These are phyloP conservation scores for Omphaloscelis lunosa DNA, from an alignment of 2,888 invertebrate genomes.

Conservation along the genomic window DNA sequence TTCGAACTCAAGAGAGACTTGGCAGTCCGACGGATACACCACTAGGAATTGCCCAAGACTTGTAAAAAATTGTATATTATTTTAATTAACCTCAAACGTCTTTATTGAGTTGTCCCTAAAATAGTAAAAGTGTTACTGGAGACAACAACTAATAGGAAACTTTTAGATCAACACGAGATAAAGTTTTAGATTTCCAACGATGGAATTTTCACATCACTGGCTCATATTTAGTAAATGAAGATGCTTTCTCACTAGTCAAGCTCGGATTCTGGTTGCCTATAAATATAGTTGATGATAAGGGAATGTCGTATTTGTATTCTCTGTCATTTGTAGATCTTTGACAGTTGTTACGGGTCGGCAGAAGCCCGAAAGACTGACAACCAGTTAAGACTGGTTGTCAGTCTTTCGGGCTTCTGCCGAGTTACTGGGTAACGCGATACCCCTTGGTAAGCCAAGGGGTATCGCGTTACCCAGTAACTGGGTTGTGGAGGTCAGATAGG, in stretches of 20 bases:
- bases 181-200: constrained; percentile 34
- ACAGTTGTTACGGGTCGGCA: too few species aligned
- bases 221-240: constrained; percentile 67
- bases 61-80: background rate
- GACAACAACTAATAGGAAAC: background rate
- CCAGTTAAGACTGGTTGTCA: too few species aligned
- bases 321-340: too few species aligned
- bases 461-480: too few species aligned
- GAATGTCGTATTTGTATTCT: background rate
- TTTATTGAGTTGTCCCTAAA: background rate
- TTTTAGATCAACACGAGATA: background rate
- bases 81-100: background rate
- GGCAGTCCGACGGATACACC: too few species aligned
- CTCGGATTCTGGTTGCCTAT: background rate
- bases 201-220: constrained; percentile 40
- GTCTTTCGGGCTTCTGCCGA: too few species aligned
- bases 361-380: too few species aligned
- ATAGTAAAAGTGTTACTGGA: background rate
- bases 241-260: constrained; percentile 54
- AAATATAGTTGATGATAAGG: background rate
- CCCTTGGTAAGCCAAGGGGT: too few species aligned
- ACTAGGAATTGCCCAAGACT: too few species aligned
- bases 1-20: too few species aligned
- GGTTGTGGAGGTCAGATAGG: too few species aligned
- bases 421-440: too few species aligned